Base-by-base conservation (phyloP, 2,113 vertebrate species). In the Toxotes chatareus region DNA sequence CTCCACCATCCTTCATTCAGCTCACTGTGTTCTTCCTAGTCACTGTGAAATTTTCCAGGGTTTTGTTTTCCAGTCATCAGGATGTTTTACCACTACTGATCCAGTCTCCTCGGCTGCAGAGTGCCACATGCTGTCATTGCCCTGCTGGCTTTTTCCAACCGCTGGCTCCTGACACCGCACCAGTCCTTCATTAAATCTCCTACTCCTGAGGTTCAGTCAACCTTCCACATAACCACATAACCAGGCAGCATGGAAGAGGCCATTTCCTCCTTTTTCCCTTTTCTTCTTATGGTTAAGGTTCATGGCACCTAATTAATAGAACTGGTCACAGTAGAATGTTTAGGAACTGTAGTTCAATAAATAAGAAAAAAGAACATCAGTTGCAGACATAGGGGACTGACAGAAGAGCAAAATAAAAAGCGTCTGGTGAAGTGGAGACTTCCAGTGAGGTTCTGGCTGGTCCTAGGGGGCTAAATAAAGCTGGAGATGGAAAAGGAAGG, bases 61-160 rank as follows among this genome's bases (percentile, higher is more conserved):
- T 80, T 83, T 81, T 69, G 57, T 83, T 89, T 89, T 79, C 84
- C 84, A 84, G 70, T 76, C 73, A 64, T 86, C 68, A 70, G 57
- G 74, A 79, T 73, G n/a, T 78, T 86, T 68, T 64, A 79, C 70
- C 75, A 65, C 71, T 21, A 17, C 67, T 55, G 67, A 74, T 67
- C 40, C 77, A 38, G 62, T 71, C 81, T 83, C 62, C 53, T 31
- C 23, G 3, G 16, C 61, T 85, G 76, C 84, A 83, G 55, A 57
- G 46, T 77, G 82, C 89, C 76, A 79, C 84, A 86, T 84, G 63
- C 84, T 85, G 84, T 83, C 83, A 78, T 88, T 86, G 82, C 71
- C 79, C 79, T 57, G 67, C 79, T 63, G 70, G 78, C 67, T 86
- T 89, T 90, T 93, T 90, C 87, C 89, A 69, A 92, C 89, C 89